Evolutionary conservation across 2,113 vertebrate genomes (phyloP), one percentile per base, ranked within the genome.

Genomic region (Plestiodon gilberti): DNA sequence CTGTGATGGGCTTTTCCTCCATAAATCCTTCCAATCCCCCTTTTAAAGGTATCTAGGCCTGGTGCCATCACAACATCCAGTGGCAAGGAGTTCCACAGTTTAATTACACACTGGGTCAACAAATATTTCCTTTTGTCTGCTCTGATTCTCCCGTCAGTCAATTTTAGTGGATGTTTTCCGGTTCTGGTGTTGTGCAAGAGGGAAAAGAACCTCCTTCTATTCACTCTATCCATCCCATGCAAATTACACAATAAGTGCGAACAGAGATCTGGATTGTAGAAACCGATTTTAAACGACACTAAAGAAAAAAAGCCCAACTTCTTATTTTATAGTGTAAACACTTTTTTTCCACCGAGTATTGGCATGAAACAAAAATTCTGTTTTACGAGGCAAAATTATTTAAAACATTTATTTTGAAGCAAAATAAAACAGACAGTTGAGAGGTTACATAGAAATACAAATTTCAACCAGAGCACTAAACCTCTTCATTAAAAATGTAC

Each of bases 361-460:
- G 83, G 83, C 20, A 77, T 82, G 52, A 40, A 96, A 94, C 86
- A 40, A 96, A 80, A 28, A 73, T 30, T 22, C 81, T 69, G 77
- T 84, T 88, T 90, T 71, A 69, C 43, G 77, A 91, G 70, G 48
- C 76, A 86, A 91, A 94, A 94, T 96, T 95, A 94, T 96, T 95
- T 94, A 96, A 97, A 96, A 94, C 90, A 93, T 97, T 97, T 97
- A 97, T 97, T 97, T 48, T 87, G 95, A 89, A 85, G 93, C 87
- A 96, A 97, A 96, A 95, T 95, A 94, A 96, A 95, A 95, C 93
- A 93, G 93, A 96, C 93, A 90, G 92, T 93, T 94, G 92, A 95
- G 92, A 95, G 94, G 93, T 96, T 96, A 97, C 96, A 97, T 94
- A 97, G 95, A 96, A 96, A 97, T 95, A 96, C 96, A 94, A 82